These are phyloP conservation scores for Bagarius yarrelli DNA, from an alignment of 2,113 vertebrate species.

Conservation along the genomic window DNA sequence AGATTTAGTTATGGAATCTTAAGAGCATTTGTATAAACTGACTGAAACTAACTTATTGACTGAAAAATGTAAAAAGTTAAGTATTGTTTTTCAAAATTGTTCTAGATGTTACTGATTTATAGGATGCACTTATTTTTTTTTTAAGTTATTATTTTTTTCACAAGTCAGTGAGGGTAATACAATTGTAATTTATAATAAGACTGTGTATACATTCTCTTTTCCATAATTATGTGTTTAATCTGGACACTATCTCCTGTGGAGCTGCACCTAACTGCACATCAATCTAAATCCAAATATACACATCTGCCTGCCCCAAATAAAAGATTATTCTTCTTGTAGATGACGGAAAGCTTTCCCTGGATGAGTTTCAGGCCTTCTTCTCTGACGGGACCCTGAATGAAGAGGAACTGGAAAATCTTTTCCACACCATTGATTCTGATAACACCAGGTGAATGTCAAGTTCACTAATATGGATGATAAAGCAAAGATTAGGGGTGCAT, in stretches of 20 bases:
- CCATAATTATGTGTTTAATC: not conserved
- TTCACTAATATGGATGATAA: not conserved
- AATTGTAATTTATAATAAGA: not conserved
- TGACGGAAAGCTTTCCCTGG: conserved; percentile 93
- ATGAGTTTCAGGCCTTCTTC: conserved; percentile 98
- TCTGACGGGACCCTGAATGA: conserved; percentile 91
- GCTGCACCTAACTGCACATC: too few relatives aligned
- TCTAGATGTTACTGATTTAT: too few relatives aligned
- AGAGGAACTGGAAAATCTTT: conserved; percentile 92
- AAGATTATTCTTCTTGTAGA: conserved; percentile 71
- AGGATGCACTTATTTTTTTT: too few relatives aligned
- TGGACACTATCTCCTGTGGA: not conserved
- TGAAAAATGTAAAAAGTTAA: too few relatives aligned
- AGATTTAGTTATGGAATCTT: not conserved
- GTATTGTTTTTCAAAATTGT: too few relatives aligned
- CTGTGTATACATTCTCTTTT: not conserved
- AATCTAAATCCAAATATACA: not conserved
- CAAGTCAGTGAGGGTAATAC: not conserved
- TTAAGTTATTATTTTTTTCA: too few relatives aligned
- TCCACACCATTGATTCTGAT: conserved; percentile 95
- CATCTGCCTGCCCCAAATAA: not conserved
- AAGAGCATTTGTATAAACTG: not conserved
- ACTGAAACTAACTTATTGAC: too few relatives aligned
- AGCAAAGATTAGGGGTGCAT: not conserved
- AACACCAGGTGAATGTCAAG: conserved; percentile 83